Evolutionary conservation across 2,888 invertebrate genomes (phyloP).

Genomic region (Hoplodrina ambigua): DNA sequence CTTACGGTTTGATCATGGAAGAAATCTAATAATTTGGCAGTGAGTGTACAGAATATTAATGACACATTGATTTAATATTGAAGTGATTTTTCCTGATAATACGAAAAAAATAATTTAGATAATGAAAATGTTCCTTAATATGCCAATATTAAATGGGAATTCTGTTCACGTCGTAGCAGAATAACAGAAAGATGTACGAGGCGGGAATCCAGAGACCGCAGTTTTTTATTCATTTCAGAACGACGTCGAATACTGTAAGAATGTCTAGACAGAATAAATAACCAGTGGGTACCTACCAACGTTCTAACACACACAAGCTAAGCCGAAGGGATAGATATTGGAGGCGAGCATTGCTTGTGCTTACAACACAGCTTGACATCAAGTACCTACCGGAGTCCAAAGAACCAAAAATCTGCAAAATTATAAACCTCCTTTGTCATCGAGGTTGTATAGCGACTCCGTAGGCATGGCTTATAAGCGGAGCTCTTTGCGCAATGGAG

Average conservation of each 20-base stretch:
- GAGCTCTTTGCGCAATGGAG: slow-evolving; percentile 35
- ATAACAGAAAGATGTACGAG: slow-evolving; percentile 50
- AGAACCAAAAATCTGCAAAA: slow-evolving; percentile 68
- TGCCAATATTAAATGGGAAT: slow-evolving; percentile 41
- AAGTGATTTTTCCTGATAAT: slow-evolving; percentile 28
- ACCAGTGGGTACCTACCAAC: slow-evolving; percentile 70
- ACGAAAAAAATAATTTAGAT: slow-evolving; percentile 14
- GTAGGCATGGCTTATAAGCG: slow-evolving; percentile 33
- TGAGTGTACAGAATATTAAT: slow-evolving; percentile 54
- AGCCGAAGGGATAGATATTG: slow-evolving; percentile 77
- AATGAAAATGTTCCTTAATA: slow-evolving; percentile 17
- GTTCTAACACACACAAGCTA: slow-evolving; percentile 83
- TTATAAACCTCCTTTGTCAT: slow-evolving; percentile 11
- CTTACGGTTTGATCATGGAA: slow-evolving; percentile 51
- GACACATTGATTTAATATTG: slow-evolving; percentile 33
- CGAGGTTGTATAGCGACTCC: slow-evolving; percentile 24
- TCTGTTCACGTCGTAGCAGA: slow-evolving; percentile 41
- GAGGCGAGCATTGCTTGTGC: slow-evolving; percentile 81
- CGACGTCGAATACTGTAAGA: slow-evolving; percentile 70
- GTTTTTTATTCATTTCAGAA: slow-evolving; percentile 55
- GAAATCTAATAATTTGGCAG: slow-evolving; percentile 41
- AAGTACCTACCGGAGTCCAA: slow-evolving; percentile 80
- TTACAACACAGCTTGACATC: slow-evolving; percentile 81
- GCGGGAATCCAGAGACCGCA: slow-evolving; percentile 47
- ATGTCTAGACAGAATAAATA: slow-evolving; percentile 73